These are phyloP conservation scores for Gnathonemus longibarbis DNA, from an alignment of 2,113 vertebrate genomes.

Conservation along the genomic window DNA sequence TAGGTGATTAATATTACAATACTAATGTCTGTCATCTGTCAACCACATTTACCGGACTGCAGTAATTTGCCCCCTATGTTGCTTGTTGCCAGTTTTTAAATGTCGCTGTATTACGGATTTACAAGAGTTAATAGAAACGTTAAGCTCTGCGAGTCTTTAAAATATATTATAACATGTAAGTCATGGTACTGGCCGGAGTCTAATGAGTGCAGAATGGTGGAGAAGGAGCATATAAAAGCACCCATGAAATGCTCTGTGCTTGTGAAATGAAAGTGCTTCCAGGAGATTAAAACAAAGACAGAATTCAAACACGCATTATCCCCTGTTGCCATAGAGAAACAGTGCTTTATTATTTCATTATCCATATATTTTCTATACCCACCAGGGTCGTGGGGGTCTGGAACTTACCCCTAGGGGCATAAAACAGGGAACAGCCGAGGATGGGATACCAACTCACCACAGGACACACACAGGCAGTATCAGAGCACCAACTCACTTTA, in stretches of 20 bases:
- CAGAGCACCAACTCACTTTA: background rate
- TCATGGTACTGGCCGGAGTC: background rate
- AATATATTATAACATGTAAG: background rate
- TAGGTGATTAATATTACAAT: constrained; percentile 28
- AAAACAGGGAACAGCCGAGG: background rate
- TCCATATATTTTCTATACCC: background rate
- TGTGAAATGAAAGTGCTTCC: background rate
- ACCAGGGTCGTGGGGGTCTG: background rate
- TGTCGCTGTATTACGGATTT: background rate
- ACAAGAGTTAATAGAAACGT: background rate
- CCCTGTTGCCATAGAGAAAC: background rate
- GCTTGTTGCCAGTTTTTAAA: background rate
- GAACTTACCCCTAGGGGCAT: background rate
- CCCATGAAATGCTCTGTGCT: background rate
- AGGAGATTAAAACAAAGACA: background rate
- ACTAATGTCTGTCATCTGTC: constrained; percentile 31
- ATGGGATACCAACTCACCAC: background rate
- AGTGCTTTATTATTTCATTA: background rate
- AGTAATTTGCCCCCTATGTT: constrained; percentile 33
- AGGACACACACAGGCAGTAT: background rate
- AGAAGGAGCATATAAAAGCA: background rate
- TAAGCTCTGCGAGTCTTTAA: background rate
- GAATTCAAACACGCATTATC: background rate
- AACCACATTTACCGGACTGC: constrained; percentile 31
- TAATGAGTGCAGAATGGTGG: background rate